phyloP scores from a whole-genome alignment of 2,888 invertebrate genomes.

The Tipula helvola region DNA sequence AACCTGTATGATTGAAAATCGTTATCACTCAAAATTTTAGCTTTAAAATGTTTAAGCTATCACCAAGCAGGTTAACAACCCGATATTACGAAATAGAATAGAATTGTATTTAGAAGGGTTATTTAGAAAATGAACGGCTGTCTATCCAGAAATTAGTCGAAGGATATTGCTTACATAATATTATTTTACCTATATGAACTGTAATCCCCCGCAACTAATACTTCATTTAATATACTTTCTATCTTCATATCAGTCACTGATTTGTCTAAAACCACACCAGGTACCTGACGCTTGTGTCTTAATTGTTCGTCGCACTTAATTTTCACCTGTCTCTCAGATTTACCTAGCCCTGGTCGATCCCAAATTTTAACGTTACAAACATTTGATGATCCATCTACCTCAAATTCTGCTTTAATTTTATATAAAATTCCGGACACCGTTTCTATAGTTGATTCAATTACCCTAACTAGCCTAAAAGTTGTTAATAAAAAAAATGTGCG shows the following conservation, averaged over 20 bases:
- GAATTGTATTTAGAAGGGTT: not conserved
- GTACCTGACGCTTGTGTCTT: not conserved
- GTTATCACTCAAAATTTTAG: not conserved
- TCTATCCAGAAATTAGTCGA: not conserved
- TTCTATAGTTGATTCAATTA: not conserved
- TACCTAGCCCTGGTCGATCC: not conserved
- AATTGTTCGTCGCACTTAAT: not conserved
- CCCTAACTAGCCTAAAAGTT: not conserved
- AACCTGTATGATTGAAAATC: no score
- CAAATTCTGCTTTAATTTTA: not conserved
- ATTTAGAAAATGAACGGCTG: not conserved
- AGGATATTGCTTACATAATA: not conserved
- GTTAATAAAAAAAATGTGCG: not conserved
- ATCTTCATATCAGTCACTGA: not conserved
- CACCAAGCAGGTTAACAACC: not conserved
- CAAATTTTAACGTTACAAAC: not conserved
- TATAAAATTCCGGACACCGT: not conserved
- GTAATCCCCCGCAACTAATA: not conserved
- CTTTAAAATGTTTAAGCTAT: not conserved
- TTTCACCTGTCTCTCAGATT: not conserved
- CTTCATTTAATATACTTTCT: not conserved
- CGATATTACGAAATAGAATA: not conserved
- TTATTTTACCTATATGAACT: not conserved
- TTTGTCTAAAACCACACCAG: not conserved
- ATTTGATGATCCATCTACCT: not conserved